These are phyloP conservation scores for Prosopocoilus inquinatus DNA, from an alignment of 2,888 invertebrate genomes.

Conservation along the genomic window DNA sequence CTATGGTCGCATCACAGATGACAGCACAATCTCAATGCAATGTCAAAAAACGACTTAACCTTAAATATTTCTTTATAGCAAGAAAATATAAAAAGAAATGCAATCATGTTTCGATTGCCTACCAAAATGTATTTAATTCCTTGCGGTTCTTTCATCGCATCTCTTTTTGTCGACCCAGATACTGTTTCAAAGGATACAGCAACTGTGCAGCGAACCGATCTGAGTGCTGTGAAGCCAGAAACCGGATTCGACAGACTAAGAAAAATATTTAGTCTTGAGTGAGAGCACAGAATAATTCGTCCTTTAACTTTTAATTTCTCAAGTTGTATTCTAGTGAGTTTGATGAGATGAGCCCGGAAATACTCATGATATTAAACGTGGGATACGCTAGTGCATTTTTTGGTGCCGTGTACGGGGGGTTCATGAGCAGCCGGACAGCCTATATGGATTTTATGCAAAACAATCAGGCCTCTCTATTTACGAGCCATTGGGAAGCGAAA, in stretches of 20 bases:
- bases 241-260: conserved; percentile 23
- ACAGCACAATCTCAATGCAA: too few relatives aligned
- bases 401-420: conserved; percentile 67
- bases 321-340: conserved; percentile 59
- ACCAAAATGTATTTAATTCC: too few relatives aligned
- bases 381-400: conserved; percentile 58
- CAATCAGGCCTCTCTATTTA: conserved; percentile 71
- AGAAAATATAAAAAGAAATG: too few relatives aligned
- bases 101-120: too few relatives aligned
- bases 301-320: neutral
- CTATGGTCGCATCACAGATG: too few relatives aligned
- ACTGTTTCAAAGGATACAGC: conserved; percentile 17
- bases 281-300: conserved; percentile 4
- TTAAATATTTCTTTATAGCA: neutral
- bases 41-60: neutral
- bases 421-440: conserved; percentile 58
- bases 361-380: conserved; percentile 61
- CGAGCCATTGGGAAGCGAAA: conserved; percentile 66
- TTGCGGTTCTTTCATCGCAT: neutral
- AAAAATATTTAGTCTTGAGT: conserved; percentile 20
- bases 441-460: conserved; percentile 68
- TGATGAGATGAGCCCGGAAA: conserved; percentile 61
- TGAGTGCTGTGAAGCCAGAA: conserved; percentile 10
- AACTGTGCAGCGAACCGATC: conserved; percentile 16
- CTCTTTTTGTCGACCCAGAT: conserved; percentile 7